Evolutionary conservation across 2,888 invertebrate genomes (phyloP), one percentile per base, ranked within the genome.

Genomic region (Cryptocephalus primarius): DNA sequence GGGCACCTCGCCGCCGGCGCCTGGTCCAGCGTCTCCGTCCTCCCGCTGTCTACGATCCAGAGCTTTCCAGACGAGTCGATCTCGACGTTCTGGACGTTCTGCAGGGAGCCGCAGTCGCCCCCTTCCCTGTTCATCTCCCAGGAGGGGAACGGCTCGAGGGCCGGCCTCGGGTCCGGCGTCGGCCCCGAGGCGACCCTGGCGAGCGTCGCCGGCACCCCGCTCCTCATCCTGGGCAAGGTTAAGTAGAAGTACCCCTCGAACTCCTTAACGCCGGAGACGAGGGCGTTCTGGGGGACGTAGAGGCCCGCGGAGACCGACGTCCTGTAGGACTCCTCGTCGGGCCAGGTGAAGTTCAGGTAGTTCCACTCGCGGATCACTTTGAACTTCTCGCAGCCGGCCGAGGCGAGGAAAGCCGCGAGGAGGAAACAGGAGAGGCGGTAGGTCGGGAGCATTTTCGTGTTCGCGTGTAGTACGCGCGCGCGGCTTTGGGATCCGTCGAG

Each of bases 41-140:
- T 73, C 0, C 86, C 86, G 43, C 80, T 79, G 54, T 85, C 85
- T 42, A 83, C 73, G 33, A 78, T 75, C 76, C 82, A 83, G 75
- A 86, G 77, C 9, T 80, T 68, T 4, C 85, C 84, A 50, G 75
- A 75, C 0, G 56, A 44, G 65, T 87, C 85, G 41, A 86, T 79
- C 62, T 86, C 85, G 54, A 86, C 72, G 56, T 82, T 82, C 65
- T 85, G 85, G 22, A 86, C 84, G 60, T 81, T 83, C 64, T 87
- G 86, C 49, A 88, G 71, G 1, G 82, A 77, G 11, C 70, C 66
- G 66, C 86, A 86, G 60, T 85, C 78, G 22, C 22, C 6, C 0
- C 80, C 82, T 40, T 80, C 50, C 12, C 69, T 67, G 61, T 86
- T 85, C 72, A 78, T 77, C 14, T 72, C 75, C 85, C 85, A 86